Percentiles rank a stretch among this genome's conserved stretches.
These are phyloP conservation scores for Tridacna gigas DNA, from an alignment of 2,888 invertebrate genomes.

Conservation along the genomic window DNA sequence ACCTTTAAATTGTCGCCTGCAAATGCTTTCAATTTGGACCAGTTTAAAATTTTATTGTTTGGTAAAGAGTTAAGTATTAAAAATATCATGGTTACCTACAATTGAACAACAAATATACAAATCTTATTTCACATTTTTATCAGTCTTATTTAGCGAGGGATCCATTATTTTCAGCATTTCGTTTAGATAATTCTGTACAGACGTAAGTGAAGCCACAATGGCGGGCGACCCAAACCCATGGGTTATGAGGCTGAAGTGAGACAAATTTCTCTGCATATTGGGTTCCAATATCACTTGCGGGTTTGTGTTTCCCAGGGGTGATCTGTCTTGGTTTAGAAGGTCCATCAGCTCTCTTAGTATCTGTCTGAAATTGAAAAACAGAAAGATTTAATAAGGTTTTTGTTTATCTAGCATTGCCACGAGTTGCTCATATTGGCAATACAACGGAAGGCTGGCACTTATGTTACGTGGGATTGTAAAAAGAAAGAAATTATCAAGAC, in stretches of 20 bases:
- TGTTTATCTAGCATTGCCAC: no score
- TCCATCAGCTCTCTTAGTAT: slow-evolving; percentile 99
- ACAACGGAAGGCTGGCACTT: no score
- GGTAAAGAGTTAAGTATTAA: no score
- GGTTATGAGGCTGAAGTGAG: slow-evolving; percentile 98
- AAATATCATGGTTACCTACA: no score
- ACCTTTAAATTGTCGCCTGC: no score
- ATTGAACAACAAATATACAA: background rate
- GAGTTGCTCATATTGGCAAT: no score
- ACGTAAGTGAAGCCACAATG: slow-evolving; percentile 97
- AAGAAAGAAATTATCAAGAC: no score
- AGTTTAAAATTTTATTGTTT: no score
- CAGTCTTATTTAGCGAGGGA: slow-evolving; percentile 68
- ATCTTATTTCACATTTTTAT: slow-evolving; percentile 41
- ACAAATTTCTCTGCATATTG: slow-evolving; percentile 97
- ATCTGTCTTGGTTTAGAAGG: slow-evolving; percentile 97
- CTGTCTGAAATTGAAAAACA: slow-evolving; percentile 87
- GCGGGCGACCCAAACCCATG: slow-evolving; percentile 99
- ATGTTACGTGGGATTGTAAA: no score
- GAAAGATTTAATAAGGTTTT: background rate
- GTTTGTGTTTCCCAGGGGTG: slow-evolving; percentile 97
- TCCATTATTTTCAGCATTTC: slow-evolving; percentile 98
- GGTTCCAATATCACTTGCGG: slow-evolving; percentile 97
- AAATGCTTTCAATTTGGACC: no score
- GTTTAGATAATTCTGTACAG: slow-evolving; percentile 97